Conservation (phyloP, 2,797 vertebrate species). For the Thalassophryne amazonica region DNA sequence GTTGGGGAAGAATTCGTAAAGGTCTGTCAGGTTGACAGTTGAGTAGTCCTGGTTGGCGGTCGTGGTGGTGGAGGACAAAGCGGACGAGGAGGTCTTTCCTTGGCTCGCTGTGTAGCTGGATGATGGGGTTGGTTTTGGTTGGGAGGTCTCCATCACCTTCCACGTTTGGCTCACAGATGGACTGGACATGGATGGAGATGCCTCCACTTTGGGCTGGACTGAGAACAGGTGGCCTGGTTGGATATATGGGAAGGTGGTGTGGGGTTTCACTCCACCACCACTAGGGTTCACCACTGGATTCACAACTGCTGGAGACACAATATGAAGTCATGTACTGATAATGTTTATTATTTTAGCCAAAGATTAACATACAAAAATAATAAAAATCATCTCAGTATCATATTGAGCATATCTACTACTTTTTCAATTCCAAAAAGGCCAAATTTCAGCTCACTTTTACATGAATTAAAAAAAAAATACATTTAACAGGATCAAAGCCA, state of each 20-base stretch:
- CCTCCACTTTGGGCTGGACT: slow-evolving; percentile 56
- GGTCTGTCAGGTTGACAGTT: slow-evolving; percentile 72
- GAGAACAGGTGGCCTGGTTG: slow-evolving; percentile 59
- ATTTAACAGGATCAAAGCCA: no score
- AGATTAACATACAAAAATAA: no score
- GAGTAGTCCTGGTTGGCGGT: slow-evolving; percentile 52
- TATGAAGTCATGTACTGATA: not conserved
- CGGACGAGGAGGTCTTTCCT: not conserved
- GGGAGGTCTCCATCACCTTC: slow-evolving; percentile 64
- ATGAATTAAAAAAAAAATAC: no score
- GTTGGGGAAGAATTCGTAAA: slow-evolving; percentile 68
- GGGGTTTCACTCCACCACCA: slow-evolving; percentile 38
- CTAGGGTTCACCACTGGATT: slow-evolving; percentile 22
- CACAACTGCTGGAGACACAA: slow-evolving; percentile 26
- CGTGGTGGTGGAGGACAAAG: slow-evolving; percentile 11
- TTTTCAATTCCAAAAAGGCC: no score
- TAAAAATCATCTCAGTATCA: no score
- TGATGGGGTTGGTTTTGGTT: slow-evolving; percentile 49
- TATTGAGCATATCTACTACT: no score
- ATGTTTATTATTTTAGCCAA: no score
- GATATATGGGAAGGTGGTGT: slow-evolving; percentile 38
- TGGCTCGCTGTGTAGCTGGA: slow-evolving; percentile 33
- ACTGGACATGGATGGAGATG: slow-evolving; percentile 18
- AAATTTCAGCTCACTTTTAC: no score
- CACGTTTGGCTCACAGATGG: slow-evolving; percentile 45